phyloP scores from a whole-genome alignment of 2,113 vertebrate species.

The Chionis minor region DNA sequence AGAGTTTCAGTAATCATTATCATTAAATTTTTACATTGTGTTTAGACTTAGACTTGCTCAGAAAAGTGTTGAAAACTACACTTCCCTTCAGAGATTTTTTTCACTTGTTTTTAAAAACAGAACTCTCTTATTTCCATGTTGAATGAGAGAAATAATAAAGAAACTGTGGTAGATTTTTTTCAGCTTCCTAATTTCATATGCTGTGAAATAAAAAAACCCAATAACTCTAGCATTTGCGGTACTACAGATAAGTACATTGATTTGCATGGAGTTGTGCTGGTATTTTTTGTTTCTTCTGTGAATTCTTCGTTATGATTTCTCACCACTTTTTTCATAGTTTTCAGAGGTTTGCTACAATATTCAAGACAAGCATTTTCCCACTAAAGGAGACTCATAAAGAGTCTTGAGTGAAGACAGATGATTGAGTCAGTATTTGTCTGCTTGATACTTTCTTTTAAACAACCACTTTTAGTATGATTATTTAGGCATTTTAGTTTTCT shows the following conservation, averaged over 20 bases:
- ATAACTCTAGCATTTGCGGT: background rate
- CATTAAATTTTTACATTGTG: background rate
- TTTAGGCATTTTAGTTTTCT: background rate
- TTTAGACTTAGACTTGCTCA: background rate
- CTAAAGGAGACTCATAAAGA: background rate
- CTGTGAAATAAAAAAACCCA: background rate
- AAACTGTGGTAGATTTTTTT: background rate
- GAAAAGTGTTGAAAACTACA: background rate
- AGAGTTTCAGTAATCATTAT: background rate
- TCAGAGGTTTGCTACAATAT: background rate
- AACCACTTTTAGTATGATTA: background rate
- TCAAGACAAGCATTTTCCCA: background rate
- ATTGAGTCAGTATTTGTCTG: background rate
- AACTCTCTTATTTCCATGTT: background rate
- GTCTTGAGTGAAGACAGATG: background rate
- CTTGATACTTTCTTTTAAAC: background rate
- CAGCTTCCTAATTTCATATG: background rate
- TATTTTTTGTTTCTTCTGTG: background rate
- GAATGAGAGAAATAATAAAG: background rate
- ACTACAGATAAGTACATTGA: background rate
- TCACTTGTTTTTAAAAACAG: background rate
- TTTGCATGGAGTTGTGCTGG: background rate
- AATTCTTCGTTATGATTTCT: background rate
- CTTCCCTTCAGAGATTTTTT: background rate
- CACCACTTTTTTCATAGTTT: background rate